Evolutionary conservation across 2,888 invertebrate genomes (phyloP).

Genomic region (Brachypalpus laphriformis): DNA sequence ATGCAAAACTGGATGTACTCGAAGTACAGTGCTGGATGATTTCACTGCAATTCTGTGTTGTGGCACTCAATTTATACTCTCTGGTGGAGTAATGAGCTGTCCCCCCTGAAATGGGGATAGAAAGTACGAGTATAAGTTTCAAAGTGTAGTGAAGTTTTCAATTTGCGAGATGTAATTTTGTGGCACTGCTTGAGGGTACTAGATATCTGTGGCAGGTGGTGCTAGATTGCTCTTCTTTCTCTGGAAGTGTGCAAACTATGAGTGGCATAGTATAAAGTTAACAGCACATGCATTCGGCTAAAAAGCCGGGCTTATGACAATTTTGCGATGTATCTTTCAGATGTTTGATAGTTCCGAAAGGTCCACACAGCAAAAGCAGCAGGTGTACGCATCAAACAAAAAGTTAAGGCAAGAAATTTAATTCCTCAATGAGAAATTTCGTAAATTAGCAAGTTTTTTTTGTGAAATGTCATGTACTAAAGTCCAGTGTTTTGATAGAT

Average conservation of each 20-base stretch:
- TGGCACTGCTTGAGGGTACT: slow-evolving; percentile 24
- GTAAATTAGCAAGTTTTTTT: too few relatives aligned
- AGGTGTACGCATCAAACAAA: too few relatives aligned
- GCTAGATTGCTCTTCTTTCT: neutral
- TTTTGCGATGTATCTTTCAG: too few relatives aligned
- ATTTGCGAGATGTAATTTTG: slow-evolving; percentile 57
- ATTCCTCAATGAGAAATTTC: too few relatives aligned
- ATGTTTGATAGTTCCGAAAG: too few relatives aligned
- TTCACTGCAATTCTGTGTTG: neutral
- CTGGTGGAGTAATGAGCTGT: slow-evolving; percentile 64
- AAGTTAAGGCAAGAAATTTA: too few relatives aligned
- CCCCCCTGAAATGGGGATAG: slow-evolving; percentile 40
- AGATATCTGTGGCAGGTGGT: slow-evolving; percentile 43
- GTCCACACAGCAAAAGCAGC: too few relatives aligned
- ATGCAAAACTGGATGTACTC: slow-evolving; percentile 64
- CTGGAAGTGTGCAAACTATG: neutral
- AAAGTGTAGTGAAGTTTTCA: slow-evolving; percentile 53
- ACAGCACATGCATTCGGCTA: neutral
- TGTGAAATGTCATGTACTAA: too few relatives aligned
- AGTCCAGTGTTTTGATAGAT: too few relatives aligned
- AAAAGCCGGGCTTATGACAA: too few relatives aligned
- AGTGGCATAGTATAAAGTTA: neutral
- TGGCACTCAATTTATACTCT: slow-evolving; percentile 60
- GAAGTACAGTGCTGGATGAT: slow-evolving; percentile 8
- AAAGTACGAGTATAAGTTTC: slow-evolving; percentile 31